Base-by-base conservation (phyloP, 2,888 invertebrate species). In the Zaprionus lineosus region DNA sequence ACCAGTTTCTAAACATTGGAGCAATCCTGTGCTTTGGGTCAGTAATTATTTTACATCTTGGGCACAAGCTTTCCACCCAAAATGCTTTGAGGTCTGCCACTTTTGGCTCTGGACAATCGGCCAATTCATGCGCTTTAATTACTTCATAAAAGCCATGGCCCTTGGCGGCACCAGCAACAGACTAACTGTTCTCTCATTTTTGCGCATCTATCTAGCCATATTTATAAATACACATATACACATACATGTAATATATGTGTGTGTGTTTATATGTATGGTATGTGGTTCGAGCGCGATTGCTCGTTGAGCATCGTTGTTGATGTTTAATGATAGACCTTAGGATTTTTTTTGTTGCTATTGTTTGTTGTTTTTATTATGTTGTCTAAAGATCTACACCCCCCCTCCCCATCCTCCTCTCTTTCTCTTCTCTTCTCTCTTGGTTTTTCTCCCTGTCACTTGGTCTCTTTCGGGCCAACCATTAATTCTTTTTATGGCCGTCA, bases 101-200 rank as follows among this genome's bases (percentile, higher is more conserved):
- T 53, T 71, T 62, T 44, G 51, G 36, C 66, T 62, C 55, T 48
- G 59, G 56, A 46, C 68, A 83, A 83, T 76, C 83, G 81, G 77
- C 78, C 84, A 79, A 79, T 78, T 79, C 78, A 79, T 79, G 84
- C 81, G 71, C 78, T 83, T 79, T 83, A 79, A 79, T 79, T 79
- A 79, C 78, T 79, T 79, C 77, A 79, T 79, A 83, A 79, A 74
- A 56, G 65, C 57, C 51, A 55, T 63, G 58, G 76, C 53, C 71
- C 58, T 68, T 65, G 60, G 65, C 56, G 50, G 11, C 26, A 52
- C 12, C 47, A 44, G 11, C 21, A 15, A 15, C 47, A 39, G 43
- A 26, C 56, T 78, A 78, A 78, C 77, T 79, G 77, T 78, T 83
- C 56, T 65, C 31, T 63, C 28, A 61, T 48, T 64, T 74, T 74